These are phyloP conservation scores for Urophycis tenuis DNA, from an alignment of 2,797 vertebrate species.

Conservation along the genomic window DNA sequence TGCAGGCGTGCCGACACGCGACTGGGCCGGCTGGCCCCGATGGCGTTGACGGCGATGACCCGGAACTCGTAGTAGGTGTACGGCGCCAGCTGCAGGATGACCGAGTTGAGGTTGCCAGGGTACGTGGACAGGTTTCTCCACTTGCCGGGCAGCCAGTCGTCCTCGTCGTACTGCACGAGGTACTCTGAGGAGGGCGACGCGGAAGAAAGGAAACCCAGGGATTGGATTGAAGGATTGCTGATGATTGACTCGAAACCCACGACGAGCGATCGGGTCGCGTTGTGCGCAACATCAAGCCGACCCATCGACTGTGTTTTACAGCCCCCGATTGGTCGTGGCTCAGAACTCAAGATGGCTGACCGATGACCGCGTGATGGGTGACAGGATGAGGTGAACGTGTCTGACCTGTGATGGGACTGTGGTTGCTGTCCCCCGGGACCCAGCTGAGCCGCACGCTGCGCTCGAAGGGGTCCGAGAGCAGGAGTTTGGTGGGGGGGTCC, in stretches of 20 bases:
- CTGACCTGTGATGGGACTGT: conserved; percentile 88
- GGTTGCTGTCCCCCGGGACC: conserved; percentile 86
- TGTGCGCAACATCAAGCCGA: not conserved
- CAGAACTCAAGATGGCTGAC: not conserved
- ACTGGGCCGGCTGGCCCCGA: conserved; percentile 89
- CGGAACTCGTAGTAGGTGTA: conserved; percentile 94
- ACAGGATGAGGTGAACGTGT: not conserved
- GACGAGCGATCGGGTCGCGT: not conserved
- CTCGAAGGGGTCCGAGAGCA: conserved; percentile 86
- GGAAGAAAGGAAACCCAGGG: not conserved
- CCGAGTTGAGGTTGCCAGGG: conserved; percentile 85
- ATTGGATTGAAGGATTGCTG: not conserved
- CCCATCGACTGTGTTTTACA: too few species aligned
- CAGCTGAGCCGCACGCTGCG: conserved; percentile 86
- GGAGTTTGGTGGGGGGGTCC: conserved; percentile 81
- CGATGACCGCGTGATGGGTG: not conserved
- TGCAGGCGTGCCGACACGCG: conserved; percentile 81
- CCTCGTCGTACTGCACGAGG: conserved; percentile 90
- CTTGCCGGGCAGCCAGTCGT: conserved; percentile 80
- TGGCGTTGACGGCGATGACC: conserved; percentile 84
- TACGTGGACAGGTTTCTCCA: conserved; percentile 90
- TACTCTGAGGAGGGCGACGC: conserved; percentile 69
- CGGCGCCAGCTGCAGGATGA: conserved; percentile 79
- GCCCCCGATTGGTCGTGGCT: too few species aligned
- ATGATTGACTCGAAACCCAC: not conserved